Conservation (phyloP, 2,797 vertebrate genomes). For the Gadopsis bispinosus region DNA sequence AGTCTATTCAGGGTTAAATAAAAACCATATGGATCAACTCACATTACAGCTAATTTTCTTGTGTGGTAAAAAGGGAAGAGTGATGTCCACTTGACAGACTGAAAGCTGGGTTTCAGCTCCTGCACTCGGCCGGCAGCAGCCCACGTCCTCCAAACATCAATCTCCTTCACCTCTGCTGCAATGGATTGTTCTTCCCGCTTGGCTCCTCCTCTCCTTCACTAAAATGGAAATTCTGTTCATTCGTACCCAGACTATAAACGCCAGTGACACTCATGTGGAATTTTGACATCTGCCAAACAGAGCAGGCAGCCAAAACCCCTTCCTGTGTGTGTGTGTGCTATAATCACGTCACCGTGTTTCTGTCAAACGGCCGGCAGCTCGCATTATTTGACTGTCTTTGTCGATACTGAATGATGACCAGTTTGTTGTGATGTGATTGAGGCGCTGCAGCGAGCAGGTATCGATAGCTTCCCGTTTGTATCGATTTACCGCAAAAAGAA, state of each 20-base stretch:
- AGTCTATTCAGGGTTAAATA: neutral
- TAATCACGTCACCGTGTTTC: too few species aligned
- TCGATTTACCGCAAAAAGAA: neutral
- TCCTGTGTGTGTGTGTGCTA: constrained; percentile 11
- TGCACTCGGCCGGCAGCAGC: neutral
- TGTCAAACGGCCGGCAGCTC: neutral
- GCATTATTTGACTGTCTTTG: neutral
- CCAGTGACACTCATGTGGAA: constrained; percentile 25
- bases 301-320: constrained; percentile 30
- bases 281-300: constrained; percentile 45
- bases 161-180: neutral
- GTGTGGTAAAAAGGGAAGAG: neutral
- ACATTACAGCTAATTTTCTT: neutral
- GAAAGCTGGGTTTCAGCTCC: neutral
- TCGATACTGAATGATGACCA: constrained; percentile 1
- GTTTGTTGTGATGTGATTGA: neutral
- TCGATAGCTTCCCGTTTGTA: neutral
- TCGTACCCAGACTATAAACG: constrained; percentile 6
- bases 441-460: neutral
- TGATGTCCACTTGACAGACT: neutral
- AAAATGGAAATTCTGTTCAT: constrained; percentile 26
- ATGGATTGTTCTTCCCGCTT: neutral
- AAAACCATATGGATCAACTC: neutral
- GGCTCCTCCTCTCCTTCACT: neutral
- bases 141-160: neutral